Evolutionary conservation across 2,888 invertebrate genomes (phyloP).

Genomic region (Agonopterix alstromeriana): DNA sequence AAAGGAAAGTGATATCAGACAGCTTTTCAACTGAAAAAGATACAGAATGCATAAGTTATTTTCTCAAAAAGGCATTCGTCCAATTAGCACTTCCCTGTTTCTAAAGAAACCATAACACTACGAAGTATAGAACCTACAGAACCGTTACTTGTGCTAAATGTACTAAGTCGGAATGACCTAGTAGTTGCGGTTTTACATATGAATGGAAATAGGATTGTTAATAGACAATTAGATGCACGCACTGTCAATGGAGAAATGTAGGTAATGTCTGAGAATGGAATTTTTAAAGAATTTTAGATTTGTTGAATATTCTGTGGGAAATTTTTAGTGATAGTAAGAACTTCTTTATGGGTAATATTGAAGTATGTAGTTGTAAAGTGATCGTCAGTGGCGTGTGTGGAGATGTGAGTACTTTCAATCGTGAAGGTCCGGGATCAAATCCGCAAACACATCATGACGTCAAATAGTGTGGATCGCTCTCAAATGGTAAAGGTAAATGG

Average conservation of each 20-base stretch:
- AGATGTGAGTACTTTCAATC: no score
- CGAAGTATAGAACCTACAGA: slow-evolving; percentile 23
- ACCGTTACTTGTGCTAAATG: slow-evolving; percentile 58
- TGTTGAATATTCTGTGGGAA: no score
- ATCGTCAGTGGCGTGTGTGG: no score
- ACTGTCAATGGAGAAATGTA: slow-evolving; percentile 9
- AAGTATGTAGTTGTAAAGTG: no score
- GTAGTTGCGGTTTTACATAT: slow-evolving; percentile 49
- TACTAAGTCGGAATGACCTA: slow-evolving; percentile 44
- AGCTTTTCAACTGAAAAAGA: slow-evolving; percentile 4
- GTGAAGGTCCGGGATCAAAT: no score
- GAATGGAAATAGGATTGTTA: slow-evolving; percentile 36
- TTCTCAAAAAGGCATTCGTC: slow-evolving; percentile 3
- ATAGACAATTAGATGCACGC: slow-evolving; percentile 14
- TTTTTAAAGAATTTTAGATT: no score
- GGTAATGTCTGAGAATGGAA: no score
- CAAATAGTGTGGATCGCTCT: no score
- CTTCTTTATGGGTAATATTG: no score
- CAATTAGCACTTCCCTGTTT: slow-evolving; percentile 5
- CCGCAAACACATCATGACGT: no score
- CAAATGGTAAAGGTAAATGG: no score
- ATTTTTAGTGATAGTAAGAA: no score
- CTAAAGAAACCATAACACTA: neutral
- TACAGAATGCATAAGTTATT: slow-evolving; percentile 5
- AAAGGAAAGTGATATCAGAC: slow-evolving; percentile 5